Conservation (phyloP, 2,113 vertebrate species). For the Etia nguti region DNA sequence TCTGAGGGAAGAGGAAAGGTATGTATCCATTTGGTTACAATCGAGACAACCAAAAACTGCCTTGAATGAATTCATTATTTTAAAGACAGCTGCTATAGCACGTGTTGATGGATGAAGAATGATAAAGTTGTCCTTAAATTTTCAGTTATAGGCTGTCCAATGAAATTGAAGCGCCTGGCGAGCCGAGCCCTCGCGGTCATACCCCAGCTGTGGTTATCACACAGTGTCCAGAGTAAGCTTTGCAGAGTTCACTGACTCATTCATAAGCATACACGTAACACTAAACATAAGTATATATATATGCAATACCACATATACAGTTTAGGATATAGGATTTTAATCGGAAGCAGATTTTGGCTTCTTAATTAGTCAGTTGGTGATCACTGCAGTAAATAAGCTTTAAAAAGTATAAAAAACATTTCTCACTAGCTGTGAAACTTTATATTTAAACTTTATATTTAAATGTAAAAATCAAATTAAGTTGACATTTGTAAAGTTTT, state of each 20-base stretch:
- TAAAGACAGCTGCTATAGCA: neutral
- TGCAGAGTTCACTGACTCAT: neutral
- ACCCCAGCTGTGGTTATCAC: constrained; percentile 83
- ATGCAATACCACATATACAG: neutral
- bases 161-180: constrained; percentile 77
- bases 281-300: neutral
- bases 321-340: neutral
- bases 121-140: accelerated
- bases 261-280: neutral
- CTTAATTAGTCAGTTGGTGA: accelerated
- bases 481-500: neutral
- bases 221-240: constrained; percentile 81
- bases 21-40: neutral
- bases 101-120: neutral
- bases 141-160: constrained; percentile 80
- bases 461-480: too few relatives aligned
- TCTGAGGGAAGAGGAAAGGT: constrained; percentile 80
- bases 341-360: neutral
- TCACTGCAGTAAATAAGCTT: neutral
- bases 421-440: neutral
- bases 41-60: neutral
- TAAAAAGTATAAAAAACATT: neutral
- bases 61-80: neutral
- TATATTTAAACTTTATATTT: too few relatives aligned
- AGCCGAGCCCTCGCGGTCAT: constrained; percentile 58